Percentiles rank a stretch among this genome's conserved stretches.
Evolutionary conservation across 1,140 invertebrate genomes (phyloP).

Genomic region (Heliothis subflexa): DNA sequence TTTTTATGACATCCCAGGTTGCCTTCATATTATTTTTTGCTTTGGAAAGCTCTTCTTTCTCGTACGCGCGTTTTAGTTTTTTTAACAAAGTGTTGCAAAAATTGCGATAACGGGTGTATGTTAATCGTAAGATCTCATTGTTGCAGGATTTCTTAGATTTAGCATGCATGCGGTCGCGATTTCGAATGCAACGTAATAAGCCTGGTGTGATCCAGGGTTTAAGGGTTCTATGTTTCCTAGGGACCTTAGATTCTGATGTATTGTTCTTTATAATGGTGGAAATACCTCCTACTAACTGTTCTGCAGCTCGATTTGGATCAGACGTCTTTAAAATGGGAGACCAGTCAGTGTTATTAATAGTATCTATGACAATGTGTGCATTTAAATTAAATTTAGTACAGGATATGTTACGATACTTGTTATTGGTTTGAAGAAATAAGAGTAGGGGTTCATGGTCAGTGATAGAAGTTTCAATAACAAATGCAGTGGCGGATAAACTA

Average conservation of each 20-base stretch:
- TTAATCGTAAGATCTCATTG: not conserved
- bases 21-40: conserved; percentile 1
- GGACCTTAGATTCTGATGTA: not conserved
- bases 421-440: not conserved
- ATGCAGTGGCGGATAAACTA: not conserved
- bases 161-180: not conserved
- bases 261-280: not conserved
- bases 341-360: not conserved
- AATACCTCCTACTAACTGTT: not conserved
- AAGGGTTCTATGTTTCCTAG: not conserved
- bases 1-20: conserved; percentile 5
- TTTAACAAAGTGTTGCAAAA: not conserved
- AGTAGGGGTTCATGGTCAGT: conserved; percentile 23
- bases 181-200: not conserved
- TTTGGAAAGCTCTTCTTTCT: not conserved
- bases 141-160: not conserved
- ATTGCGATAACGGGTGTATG: not conserved
- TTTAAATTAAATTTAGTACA: not conserved
- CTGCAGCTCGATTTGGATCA: not conserved
- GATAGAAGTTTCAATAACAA: conserved; percentile 4
- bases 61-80: not conserved
- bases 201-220: conserved; percentile 18
- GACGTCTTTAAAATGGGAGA: not conserved
- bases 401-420: not conserved
- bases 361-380: not conserved